Base-by-base conservation (phyloP, 1,140 invertebrate species). In the Muscidifurax raptorellus region DNA sequence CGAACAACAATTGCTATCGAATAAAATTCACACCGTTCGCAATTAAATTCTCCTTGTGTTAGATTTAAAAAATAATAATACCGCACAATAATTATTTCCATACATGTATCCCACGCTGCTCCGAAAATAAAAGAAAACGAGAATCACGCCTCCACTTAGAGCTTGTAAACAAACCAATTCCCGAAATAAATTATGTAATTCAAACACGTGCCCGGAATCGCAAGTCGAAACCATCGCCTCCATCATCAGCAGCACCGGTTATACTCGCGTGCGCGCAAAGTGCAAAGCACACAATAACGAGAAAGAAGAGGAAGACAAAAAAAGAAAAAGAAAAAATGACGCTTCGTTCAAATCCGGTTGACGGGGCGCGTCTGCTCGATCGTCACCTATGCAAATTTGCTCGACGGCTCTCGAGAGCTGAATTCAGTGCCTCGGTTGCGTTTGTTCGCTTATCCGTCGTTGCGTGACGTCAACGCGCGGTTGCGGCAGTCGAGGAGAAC, bases 301-400 rank as follows among this genome's bases (percentile, higher is more conserved):
- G 9, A 40, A 40, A 40, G 36, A 40, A 59, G 6, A 59, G 4
- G 15, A n/a, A n/a, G 22, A 59, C 5, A 2, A 22, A 7, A n/a
- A 59, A 22, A 59, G 4, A 18, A 59, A 18, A 18, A n/a, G n/a
- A 18, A 59, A 59, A 22, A 18, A 59, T 12, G 47, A 18, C 1
- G 47, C 13, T 13, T 22, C 47, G 47, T 52, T 52, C 13, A 22
- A 52, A 59, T n/a, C 18, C 52, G 52, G 52, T n/a, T n/a, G 52
- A 59, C 52, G 52, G 52, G 18, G 52, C 52, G 52, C 52, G 52
- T 59, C 52, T 22, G 52, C 22, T 28, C 9, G 66, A 69, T 75
- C 36, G 72, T 44, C 72, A 75, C 72, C 72, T 75, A 75, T 75
- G 72, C n/a, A 75, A 44, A 75, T 75, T 36, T n/a, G 32, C 72